phyloP scores from a whole-genome alignment of 2,888 invertebrate genomes.

The Bellardia bayeri region DNA sequence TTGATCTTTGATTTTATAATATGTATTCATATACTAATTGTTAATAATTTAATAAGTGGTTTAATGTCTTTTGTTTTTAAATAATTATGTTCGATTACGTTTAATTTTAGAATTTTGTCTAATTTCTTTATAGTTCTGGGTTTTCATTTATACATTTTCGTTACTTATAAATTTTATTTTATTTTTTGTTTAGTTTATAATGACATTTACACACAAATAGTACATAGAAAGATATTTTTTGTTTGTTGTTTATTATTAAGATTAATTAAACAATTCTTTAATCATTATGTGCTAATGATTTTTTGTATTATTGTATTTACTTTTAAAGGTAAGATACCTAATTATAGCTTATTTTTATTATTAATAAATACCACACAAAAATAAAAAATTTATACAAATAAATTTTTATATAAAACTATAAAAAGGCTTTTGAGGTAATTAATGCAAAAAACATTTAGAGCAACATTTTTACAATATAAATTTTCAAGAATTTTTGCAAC shows the following conservation, averaged over 20 bases:
- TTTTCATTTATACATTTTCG: slow-evolving; percentile 54
- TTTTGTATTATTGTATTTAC: slow-evolving; percentile 19
- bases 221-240: slow-evolving; percentile 64
- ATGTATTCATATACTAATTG: slow-evolving; percentile 40
- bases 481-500: slow-evolving; percentile 49
- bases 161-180: slow-evolving; percentile 47
- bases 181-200: slow-evolving; percentile 31
- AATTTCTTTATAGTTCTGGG: slow-evolving; percentile 37
- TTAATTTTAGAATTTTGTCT: slow-evolving; percentile 67
- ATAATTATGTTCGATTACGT: slow-evolving; percentile 47
- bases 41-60: slow-evolving; percentile 38
- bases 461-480: slow-evolving; percentile 52
- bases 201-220: slow-evolving; percentile 72
- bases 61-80: slow-evolving; percentile 35
- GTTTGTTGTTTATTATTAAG: slow-evolving; percentile 20
- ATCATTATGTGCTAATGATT: slow-evolving; percentile 34
- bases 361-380: slow-evolving; percentile 68
- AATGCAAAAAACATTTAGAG: slow-evolving; percentile 65
- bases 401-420: slow-evolving; percentile 66
- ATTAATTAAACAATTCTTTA: slow-evolving; percentile 47
- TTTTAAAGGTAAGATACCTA: slow-evolving; percentile 20
- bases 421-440: slow-evolving; percentile 70
- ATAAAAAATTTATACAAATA: slow-evolving; percentile 67
- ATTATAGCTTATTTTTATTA: slow-evolving; percentile 47
- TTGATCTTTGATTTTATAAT: slow-evolving; percentile 52